These are phyloP conservation scores for Philhelius pedissequus DNA, from an alignment of 2,888 invertebrate species.

Conservation along the genomic window DNA sequence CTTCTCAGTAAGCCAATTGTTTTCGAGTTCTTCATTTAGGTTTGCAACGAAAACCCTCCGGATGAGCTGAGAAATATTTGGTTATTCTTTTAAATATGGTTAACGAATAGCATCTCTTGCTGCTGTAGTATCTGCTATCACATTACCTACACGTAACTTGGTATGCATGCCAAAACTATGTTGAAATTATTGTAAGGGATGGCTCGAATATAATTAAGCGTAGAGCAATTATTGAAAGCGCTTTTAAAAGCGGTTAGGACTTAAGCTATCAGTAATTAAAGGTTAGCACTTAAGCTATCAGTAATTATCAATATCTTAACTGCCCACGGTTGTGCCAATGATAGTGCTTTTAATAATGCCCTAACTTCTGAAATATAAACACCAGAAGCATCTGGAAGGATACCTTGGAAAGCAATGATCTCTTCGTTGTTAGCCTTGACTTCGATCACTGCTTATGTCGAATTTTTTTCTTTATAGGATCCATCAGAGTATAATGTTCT, in stretches of 20 bases:
- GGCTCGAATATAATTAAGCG: background rate
- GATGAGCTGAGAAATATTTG: background rate
- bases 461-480: background rate
- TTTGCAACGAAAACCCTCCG: background rate
- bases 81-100: background rate
- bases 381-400: background rate
- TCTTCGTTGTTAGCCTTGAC: background rate
- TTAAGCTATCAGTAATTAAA: background rate
- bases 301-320: background rate
- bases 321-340: background rate
- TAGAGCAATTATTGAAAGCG: background rate
- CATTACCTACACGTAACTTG: background rate
- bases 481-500: background rate
- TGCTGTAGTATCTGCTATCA: background rate
- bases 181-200: background rate
- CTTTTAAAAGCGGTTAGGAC: background rate
- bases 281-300: background rate
- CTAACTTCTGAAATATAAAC: background rate
- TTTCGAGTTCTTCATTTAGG: background rate
- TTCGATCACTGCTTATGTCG: background rate
- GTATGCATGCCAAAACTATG: background rate
- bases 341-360: background rate
- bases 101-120: background rate
- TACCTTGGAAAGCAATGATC: background rate
- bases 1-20: background rate